These are phyloP conservation scores for Nephrotoma appendiculata DNA, from an alignment of 2,888 invertebrate species.

Conservation along the genomic window DNA sequence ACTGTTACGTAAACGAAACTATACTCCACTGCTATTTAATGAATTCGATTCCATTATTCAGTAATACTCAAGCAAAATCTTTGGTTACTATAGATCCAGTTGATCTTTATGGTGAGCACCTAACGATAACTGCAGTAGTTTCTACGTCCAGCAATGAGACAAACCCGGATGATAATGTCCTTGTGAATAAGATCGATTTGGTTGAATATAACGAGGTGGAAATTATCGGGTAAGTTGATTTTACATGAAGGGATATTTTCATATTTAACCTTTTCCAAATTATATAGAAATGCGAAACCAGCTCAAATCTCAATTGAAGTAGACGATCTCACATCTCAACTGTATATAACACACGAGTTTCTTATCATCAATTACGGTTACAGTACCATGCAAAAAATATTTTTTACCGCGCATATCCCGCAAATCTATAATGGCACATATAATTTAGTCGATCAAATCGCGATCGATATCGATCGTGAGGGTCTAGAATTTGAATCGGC, in stretches of 20 bases:
- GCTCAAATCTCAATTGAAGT: background rate
- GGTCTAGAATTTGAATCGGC: background rate
- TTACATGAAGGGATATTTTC: background rate
- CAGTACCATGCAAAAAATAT: background rate
- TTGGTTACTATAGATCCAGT: background rate
- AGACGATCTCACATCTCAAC: background rate
- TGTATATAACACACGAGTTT: background rate
- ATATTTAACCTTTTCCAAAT: background rate
- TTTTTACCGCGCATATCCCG: background rate
- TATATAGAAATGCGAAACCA: background rate
- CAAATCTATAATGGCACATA: background rate
- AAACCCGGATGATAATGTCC: conserved; percentile 22
- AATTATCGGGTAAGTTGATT: conserved; percentile 24
- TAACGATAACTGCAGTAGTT: conserved; percentile 25
- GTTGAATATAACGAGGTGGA: conserved; percentile 29
- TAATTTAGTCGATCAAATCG: background rate
- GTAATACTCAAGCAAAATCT: background rate
- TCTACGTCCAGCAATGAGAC: conserved; percentile 28
- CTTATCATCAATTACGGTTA: background rate
- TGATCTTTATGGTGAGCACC: conserved; percentile 15
- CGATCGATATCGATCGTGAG: background rate
- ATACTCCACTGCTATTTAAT: conserved; percentile 6
- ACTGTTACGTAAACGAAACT: conserved; percentile 5
- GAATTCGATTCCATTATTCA: conserved; percentile 3
- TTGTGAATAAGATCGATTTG: conserved; percentile 21